Percentiles rank a stretch among this genome's conserved stretches.
Conservation (phyloP, 2,888 invertebrate species). For the Liodrosophila aerea region DNA sequence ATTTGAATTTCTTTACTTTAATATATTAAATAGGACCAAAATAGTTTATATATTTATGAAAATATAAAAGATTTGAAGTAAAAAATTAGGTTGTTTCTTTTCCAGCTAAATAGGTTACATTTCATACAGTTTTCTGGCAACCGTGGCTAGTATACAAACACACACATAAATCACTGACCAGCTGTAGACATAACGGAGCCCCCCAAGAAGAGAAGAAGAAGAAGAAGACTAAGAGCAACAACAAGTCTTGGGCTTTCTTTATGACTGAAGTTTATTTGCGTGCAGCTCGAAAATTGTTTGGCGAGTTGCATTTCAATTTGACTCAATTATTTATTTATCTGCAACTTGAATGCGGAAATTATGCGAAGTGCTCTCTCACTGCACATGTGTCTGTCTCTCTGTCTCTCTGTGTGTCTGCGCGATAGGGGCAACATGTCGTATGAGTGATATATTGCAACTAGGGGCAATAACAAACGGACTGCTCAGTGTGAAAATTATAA, state of each 20-base stretch:
- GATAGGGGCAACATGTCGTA: conserved; percentile 64
- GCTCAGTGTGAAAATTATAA: conserved; percentile 49
- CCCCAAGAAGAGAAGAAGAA: conserved; percentile 33
- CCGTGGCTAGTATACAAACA: too few species aligned
- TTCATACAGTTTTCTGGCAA: too few species aligned
- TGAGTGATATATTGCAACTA: conserved; percentile 44
- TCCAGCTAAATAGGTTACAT: too few species aligned
- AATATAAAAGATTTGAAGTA: too few species aligned
- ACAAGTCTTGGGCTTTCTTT: conserved; percentile 45
- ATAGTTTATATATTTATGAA: too few species aligned
- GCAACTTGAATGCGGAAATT: conserved; percentile 78
- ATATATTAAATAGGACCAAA: too few species aligned
- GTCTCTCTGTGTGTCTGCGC: conserved; percentile 11
- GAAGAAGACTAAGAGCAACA: conserved; percentile 3
- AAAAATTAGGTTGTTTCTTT: too few species aligned
- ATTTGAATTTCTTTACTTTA: too few species aligned
- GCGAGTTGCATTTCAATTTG: conserved; percentile 77
- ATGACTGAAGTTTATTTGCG: conserved; percentile 72
- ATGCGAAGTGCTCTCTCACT: conserved; percentile 52
- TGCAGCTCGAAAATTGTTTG: conserved; percentile 72
- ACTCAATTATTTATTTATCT: conserved; percentile 78
- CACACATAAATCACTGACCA: conserved; percentile 66
- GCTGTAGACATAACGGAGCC: conserved; percentile 66
- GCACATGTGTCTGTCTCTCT: conserved; percentile 2
- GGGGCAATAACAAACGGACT: conserved; percentile 16